These are phyloP conservation scores for Hyles vespertilio DNA, from an alignment of 1,140 invertebrate genomes.

Conservation along the genomic window DNA sequence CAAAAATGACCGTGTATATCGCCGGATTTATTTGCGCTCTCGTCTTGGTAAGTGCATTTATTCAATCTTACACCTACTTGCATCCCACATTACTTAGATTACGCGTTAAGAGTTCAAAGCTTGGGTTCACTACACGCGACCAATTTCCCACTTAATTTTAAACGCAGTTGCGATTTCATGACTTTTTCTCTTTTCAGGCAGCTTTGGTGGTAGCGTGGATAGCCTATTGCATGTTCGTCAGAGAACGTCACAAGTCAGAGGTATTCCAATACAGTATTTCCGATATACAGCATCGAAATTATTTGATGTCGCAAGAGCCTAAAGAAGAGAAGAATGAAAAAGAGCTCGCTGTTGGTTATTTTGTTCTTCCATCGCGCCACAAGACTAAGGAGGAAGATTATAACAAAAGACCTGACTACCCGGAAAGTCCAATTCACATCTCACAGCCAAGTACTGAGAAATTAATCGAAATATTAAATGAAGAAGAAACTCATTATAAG, in stretches of 20 bases:
- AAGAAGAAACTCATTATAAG: slow-evolving; percentile 40
- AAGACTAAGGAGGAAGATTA: slow-evolving; percentile 50
- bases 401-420: slow-evolving; percentile 58
- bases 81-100: not conserved
- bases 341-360: slow-evolving; percentile 44
- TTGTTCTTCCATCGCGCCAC: slow-evolving; percentile 51
- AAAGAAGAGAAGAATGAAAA: slow-evolving; percentile 33
- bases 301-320: slow-evolving; percentile 37
- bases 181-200: slow-evolving; percentile 38
- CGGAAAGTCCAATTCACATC: slow-evolving; percentile 42
- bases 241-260: slow-evolving; percentile 59
- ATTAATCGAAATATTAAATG: slow-evolving; percentile 54
- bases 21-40: slow-evolving; percentile 55
- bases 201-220: slow-evolving; percentile 48
- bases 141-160: too few relatives aligned
- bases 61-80: not conserved
- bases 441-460: slow-evolving; percentile 46
- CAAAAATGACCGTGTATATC: slow-evolving; percentile 49
- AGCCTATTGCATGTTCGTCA: slow-evolving; percentile 64
- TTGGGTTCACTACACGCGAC: too few relatives aligned
- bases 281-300: slow-evolving; percentile 48
- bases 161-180: too few relatives aligned
- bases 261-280: slow-evolving; percentile 50
- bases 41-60: slow-evolving; percentile 50
- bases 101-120: not conserved